Evolutionary conservation across 1,140 invertebrate species (phyloP), one percentile per base, ranked within the genome.

Genomic region (Aphidius gifuensis): DNA sequence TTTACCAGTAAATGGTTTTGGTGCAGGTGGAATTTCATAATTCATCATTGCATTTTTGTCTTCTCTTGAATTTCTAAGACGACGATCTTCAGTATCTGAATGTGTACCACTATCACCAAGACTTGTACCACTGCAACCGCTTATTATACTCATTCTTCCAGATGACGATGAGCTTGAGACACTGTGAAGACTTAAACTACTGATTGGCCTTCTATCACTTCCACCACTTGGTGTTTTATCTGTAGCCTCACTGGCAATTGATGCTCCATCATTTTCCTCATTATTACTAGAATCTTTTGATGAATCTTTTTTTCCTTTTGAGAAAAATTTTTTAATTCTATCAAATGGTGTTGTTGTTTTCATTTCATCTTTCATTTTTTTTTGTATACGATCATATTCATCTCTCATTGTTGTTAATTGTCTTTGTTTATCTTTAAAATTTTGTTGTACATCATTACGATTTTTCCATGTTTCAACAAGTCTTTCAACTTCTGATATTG

Each of bases 391-490:
- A 57, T 92, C 90, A 68, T 93, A 93, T 69, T 91, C 89, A 23
- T 87, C 82, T 39, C 91, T 80, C 88, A 93, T 89, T 68, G 88
- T 86, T 55, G 87, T 87, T 5, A 94, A 78, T 68, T 92, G 90
- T 38, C 91, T 88, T 71, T 92, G 88, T 72, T 93, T 93, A 62
- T 93, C 91, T 68, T 89, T 90, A 62, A 92, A 87, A 1, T 90
- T 92, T 69, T 91, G 90, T 68, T 92, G 89, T 0, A 92, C 92
- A 74, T 93, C 91, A 69, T 92, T 91, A 58, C 92, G 84, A 66
- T 90, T 91, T 68, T 87, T 86, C 92, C 92, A 94, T 70, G 88
- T 88, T 75, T 91, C 88, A 8, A 93, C 92, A 6, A 94, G 79
- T 69, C 90, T 86, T 78, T 94, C 92, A 0, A 92, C 89, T 80